These are phyloP conservation scores for Uloborus plumipes DNA, from an alignment of 2,888 invertebrate species.

Conservation along the genomic window DNA sequence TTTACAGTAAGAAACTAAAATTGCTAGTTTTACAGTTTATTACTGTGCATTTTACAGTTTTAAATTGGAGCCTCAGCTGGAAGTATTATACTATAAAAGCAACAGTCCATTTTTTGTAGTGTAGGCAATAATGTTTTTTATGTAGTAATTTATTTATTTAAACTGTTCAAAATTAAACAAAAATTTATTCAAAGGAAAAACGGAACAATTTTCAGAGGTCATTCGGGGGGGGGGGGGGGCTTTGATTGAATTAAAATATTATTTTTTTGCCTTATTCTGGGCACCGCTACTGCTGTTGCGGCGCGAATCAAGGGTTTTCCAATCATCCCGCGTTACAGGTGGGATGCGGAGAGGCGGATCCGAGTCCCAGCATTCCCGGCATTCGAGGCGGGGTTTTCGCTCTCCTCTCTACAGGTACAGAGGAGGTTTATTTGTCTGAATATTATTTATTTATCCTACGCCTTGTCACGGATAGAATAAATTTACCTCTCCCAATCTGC, in stretches of 20 bases:
- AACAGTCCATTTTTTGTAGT: too few relatives aligned
- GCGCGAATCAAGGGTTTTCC: neutral
- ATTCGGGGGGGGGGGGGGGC: too few relatives aligned
- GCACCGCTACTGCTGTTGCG: neutral
- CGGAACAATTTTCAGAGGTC: too few relatives aligned
- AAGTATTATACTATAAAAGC: too few relatives aligned
- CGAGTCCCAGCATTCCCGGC: slow-evolving; percentile 31
- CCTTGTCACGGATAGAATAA: neutral
- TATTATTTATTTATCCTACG: slow-evolving; percentile 1
- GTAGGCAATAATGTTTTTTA: too few relatives aligned
- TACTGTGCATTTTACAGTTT: too few relatives aligned
- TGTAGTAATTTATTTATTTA: too few relatives aligned
- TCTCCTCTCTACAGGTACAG: slow-evolving; percentile 19
- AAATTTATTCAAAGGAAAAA: too few relatives aligned
- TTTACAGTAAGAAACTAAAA: too few relatives aligned
- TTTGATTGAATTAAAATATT: neutral
- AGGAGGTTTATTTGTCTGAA: slow-evolving; percentile 31
- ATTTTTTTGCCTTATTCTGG: neutral
- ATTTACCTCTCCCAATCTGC: neutral
- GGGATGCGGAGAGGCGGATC: slow-evolving; percentile 26
- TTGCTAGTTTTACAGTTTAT: too few relatives aligned
- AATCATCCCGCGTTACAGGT: slow-evolving; percentile 24
- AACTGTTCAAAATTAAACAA: too few relatives aligned
- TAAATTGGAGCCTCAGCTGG: too few relatives aligned
- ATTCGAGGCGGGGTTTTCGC: slow-evolving; percentile 43